phyloP scores from a whole-genome alignment of 2,113 vertebrate species.

The Toxotes jaculatrix region DNA sequence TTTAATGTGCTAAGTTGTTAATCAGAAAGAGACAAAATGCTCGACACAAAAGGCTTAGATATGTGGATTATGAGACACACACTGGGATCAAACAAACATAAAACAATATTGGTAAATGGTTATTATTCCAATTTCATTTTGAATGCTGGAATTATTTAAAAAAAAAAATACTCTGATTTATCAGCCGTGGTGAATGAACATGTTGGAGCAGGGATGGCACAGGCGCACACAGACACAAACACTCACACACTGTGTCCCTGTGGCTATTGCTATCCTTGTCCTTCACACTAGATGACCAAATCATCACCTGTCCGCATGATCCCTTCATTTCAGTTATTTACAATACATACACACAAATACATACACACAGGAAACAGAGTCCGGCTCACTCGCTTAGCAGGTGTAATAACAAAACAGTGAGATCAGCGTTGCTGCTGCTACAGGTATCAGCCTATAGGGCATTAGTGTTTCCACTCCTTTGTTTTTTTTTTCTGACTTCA shows the following conservation, averaged over 20 bases:
- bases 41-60: constrained; percentile 66
- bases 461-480: not conserved
- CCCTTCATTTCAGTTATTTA: constrained; percentile 52
- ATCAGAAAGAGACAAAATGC: constrained; percentile 80
- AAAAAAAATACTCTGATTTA: constrained; percentile 16
- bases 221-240: not conserved
- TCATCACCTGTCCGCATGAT: constrained; percentile 58
- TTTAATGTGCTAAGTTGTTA: constrained; percentile 84
- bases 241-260: constrained; percentile 2
- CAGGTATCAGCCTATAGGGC: not conserved
- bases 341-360: constrained; percentile 29
- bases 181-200: constrained; percentile 11
- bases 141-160: constrained; percentile 47
- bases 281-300: constrained; percentile 62
- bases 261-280: constrained; percentile 40
- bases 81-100: constrained; percentile 82
- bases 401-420: not conserved
- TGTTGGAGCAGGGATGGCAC: not conserved
- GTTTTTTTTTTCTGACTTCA: constrained; percentile 2
- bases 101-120: constrained; percentile 80
- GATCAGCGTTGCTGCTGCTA: not conserved
- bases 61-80: constrained; percentile 77
- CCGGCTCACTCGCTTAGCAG: not conserved
- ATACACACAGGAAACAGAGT: not conserved
- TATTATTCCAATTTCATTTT: constrained; percentile 79